Base-by-base conservation (phyloP, 2,113 vertebrate genomes). In the Macquaria ambigua region DNA sequence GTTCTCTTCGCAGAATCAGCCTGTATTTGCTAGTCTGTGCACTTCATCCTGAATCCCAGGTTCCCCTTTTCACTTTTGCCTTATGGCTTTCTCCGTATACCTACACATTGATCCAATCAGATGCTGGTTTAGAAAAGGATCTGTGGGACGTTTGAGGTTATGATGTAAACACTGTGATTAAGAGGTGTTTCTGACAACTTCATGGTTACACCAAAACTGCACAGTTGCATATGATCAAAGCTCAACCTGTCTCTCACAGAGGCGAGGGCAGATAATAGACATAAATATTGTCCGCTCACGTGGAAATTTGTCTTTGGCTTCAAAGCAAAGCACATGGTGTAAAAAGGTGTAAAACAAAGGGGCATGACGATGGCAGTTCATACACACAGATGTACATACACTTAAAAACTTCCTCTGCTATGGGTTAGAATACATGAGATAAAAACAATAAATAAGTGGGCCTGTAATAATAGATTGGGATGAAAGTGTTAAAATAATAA, bases 211-310 rank as follows among this genome's bases (percentile, higher is more conserved):
- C 4, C 7, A 55, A n/a, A 71, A 70, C 50, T 69, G n/a, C 55
- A 25, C 21, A 72, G 66, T 8, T 73, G 1, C 15, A 62, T 20
- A 2, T 52, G 23, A 66, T 81, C 68, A 41, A 55, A 78, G 61
- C 63, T 59, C 34, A 81, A 78, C 71, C 79, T 73, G 31, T 61
- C 63, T 53, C 59, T 86, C n/a, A 59, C 74, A 75, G 15, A 79
- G 74, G 52, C 86, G 92, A 91, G 87, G 91, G 88, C 90, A 34
- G 34, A 34, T 34, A 34, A 34, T 34, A 34, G 34, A 34, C 34
- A 34, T 34, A 1, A 3, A 3, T 34, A 34, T 34, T 34, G 34
- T 34, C 34, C 34, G 4, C 34, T 34, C 34, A 34, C 4, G 34
- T 34, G 34, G 34, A 34, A 34, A 34, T 34, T 34, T 5, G 34